Base-by-base conservation (phyloP, 2,888 invertebrate genomes). In the Ophion ventricosus region DNA sequence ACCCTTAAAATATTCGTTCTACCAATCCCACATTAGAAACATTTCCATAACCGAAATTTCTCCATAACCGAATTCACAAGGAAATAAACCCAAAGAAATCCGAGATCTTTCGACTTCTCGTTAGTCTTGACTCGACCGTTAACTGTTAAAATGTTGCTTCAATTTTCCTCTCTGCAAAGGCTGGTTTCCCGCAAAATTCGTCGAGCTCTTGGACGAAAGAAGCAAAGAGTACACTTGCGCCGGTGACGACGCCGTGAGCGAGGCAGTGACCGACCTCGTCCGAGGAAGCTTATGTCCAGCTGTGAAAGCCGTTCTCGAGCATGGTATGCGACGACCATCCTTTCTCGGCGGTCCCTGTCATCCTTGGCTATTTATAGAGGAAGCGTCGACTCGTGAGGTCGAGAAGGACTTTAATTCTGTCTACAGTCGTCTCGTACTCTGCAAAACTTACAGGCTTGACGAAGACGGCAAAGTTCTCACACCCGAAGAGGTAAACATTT, bases 381-480 rank as follows among this genome's bases (percentile, higher is more conserved):
- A 99, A 94, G 98, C 99, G 35, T 98, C 99, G 7, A 97, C 97
- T 56, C 96, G 98, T 92, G 99, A 99, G 94, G 99, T 99, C 54
- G 99, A 99, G 94, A 97, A 98, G 93, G 99, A 99, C 93, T 99
- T 99, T 92, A 98, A 98, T 93, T 99, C 99, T 1, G 99, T 99
- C 2, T 99, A 99, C 92, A 99, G 99, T 90, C 95, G 99, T 87
- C 94, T 99, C 87, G 98, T 99, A 25, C 95, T 99, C 35, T 99
- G 99, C 92, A 99, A 99, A 95, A 99, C 99, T 26, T 99, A 98
- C 94, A 95, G 98, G 87, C 95, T 99, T 87, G 99, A 99, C 94
- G 99, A 99, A 94, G 99, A 99, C 95, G 99, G 99, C 1, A 99
- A 99, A 95, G 99, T 99, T 40, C 95, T 99, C 66, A 99, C 99